Evolutionary conservation across 2,888 invertebrate species (phyloP).

Genomic region (Lasioglossum vierecki): DNA sequence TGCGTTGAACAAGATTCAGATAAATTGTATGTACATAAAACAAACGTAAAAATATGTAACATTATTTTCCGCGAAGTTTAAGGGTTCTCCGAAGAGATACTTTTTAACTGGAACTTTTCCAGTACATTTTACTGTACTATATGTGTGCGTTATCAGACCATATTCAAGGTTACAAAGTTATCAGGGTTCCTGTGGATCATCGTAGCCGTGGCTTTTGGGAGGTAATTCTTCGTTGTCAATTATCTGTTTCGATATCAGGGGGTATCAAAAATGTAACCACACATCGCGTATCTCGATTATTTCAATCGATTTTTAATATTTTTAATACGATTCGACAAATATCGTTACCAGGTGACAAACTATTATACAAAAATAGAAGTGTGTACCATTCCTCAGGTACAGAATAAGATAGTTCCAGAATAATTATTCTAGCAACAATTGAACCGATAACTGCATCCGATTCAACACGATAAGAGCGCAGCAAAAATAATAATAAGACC

Average conservation of each 20-base stretch:
- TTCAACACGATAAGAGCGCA: not conserved
- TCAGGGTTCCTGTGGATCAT: not conserved
- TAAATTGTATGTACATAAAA: too few species aligned
- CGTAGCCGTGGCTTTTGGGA: not conserved
- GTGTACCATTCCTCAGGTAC: too few species aligned
- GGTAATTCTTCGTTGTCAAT: not conserved
- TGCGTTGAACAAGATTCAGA: too few species aligned
- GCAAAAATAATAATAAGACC: not conserved
- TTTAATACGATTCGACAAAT: not conserved
- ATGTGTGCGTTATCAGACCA: not conserved
- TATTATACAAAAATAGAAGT: not conserved
- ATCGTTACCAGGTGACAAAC: not conserved
- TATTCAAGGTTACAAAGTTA: conserved; percentile 8
- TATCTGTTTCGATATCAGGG: not conserved
- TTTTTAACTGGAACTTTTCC: not conserved
- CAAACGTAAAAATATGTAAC: too few species aligned
- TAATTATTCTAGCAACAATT: not conserved
- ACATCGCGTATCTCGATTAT: not conserved
- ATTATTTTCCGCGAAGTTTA: not conserved
- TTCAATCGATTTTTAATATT: not conserved
- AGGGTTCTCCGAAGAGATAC: not conserved
- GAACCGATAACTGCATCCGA: too few species aligned
- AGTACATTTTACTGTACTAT: not conserved
- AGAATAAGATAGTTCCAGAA: not conserved
- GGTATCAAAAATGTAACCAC: not conserved